Evolutionary conservation across 1,140 invertebrate species (phyloP), one percentile per base, ranked within the genome.

Genomic region (Brachionus paranguensis): DNA sequence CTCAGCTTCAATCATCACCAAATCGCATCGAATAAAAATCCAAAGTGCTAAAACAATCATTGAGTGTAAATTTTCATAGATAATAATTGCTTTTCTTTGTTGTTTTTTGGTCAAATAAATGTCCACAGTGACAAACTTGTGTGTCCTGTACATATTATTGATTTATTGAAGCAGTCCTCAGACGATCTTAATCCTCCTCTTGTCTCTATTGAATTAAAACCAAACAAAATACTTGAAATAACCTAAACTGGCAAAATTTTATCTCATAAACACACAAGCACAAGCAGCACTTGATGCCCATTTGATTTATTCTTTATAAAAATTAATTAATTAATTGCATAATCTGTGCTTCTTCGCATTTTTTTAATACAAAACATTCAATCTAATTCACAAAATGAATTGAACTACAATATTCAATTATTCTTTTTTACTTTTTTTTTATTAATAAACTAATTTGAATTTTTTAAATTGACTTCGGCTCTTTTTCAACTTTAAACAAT

Each of bases 11-110:
- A 60, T 20, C 8, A 24, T 60, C 1, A 60, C 20, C 20, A 60
- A 20, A 10, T 60, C 8, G 53, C 53, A 60, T 24, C 0, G 24
- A 68, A 68, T 29, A 68, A 68, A 68, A 14, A 14, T 6, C 14
- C 14, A 33, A 72, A n/a, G 68, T 72, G 68, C 68, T 72, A 72
- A 72, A 72, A 45, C 65, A 68, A 68, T 68, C 65, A 68, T 68
- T 47, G 20, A 43, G 68, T 72, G 68, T 72, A 43, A 43, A 43
- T 24, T 72, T 72, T 72, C 68, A 72, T 72, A 72, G 68, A 72
- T 72, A 72, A 72, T 72, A 72, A 72, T 72, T 41, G 12, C 14
- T 17, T 68, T 68, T 14, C 27, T 41, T 68, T 41, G 65, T 68
- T 72, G 33, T 72, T 72, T 43, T 72, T 72, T 72, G 0, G 24